A percentile compares a stretch with the other conserved stretches of the same genome.
Conservation (phyloP, 2,113 vertebrate genomes). For the Mus spicilegus region DNA sequence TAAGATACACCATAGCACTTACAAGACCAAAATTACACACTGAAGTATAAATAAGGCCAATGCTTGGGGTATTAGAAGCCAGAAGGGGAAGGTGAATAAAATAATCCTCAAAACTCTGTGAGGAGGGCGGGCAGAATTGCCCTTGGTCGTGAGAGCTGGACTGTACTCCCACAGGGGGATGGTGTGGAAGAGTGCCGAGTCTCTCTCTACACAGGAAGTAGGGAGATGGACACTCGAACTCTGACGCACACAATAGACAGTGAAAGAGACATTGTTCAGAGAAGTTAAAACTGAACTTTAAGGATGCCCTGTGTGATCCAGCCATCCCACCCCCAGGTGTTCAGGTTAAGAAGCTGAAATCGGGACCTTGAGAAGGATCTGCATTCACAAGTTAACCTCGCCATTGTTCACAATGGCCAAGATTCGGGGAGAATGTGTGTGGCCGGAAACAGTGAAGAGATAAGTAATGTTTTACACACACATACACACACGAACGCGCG, state of each 20-base stretch:
- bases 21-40: background rate
- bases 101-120: background rate
- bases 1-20: background rate
- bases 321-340: background rate
- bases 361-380: background rate
- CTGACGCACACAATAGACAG: background rate
- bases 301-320: background rate
- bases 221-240: background rate
- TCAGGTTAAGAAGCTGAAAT: background rate
- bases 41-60: background rate
- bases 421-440: background rate
- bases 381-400: fast-evolving
- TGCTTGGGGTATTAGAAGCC: background rate
- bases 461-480: background rate
- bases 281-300: background rate
- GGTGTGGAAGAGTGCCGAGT: fast-evolving
- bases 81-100: background rate
- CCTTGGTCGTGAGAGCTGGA: background rate
- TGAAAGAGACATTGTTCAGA: background rate
- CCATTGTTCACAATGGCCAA: background rate
- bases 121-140: fast-evolving
- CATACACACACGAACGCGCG: too few species aligned
- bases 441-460: background rate
- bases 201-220: background rate
- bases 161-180: fast-evolving